phyloP scores from a whole-genome alignment of 2,113 vertebrate species.

The Callorhinus ursinus region DNA sequence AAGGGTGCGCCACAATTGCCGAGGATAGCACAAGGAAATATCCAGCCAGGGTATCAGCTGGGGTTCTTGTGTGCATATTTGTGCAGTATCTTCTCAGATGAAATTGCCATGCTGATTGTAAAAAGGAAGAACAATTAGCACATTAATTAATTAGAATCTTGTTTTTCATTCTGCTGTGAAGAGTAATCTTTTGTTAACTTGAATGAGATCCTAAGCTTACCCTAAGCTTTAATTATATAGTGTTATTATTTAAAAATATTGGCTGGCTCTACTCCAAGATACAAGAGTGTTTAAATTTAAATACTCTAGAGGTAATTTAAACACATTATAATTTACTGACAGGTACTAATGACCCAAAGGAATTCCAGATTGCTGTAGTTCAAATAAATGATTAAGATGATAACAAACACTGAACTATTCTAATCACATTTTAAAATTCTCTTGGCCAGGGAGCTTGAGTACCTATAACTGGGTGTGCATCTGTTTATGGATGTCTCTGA shows the following conservation, averaged over 20 bases:
- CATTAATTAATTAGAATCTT: constrained; percentile 68
- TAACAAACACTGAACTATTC: constrained; percentile 52
- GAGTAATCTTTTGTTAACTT: constrained; percentile 63
- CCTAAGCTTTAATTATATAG: constrained; percentile 67
- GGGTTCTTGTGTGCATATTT: constrained; percentile 8
- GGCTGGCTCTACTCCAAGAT: constrained; percentile 50
- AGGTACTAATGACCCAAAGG: constrained; percentile 67
- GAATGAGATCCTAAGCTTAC: constrained; percentile 56
- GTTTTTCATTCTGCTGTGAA: constrained; percentile 56
- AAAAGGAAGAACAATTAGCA: constrained; percentile 52
- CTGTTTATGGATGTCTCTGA: constrained; percentile 28
- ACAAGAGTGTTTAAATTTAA: constrained; percentile 66
- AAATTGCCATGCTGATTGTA: constrained; percentile 38
- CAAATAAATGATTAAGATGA: constrained; percentile 70
- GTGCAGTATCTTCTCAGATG: constrained; percentile 23
- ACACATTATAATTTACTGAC: constrained; percentile 52
- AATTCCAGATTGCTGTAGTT: constrained; percentile 63
- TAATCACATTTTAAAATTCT: constrained; percentile 65
- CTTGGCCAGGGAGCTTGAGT: background rate
- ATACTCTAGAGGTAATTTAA: constrained; percentile 48
- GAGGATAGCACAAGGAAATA: background rate
- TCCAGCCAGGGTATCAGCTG: background rate
- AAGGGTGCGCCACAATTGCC: background rate
- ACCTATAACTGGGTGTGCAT: background rate
- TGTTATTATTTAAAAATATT: constrained; percentile 64